Base-by-base conservation (phyloP, 2,888 invertebrate species). In the Xestia xanthographa region DNA sequence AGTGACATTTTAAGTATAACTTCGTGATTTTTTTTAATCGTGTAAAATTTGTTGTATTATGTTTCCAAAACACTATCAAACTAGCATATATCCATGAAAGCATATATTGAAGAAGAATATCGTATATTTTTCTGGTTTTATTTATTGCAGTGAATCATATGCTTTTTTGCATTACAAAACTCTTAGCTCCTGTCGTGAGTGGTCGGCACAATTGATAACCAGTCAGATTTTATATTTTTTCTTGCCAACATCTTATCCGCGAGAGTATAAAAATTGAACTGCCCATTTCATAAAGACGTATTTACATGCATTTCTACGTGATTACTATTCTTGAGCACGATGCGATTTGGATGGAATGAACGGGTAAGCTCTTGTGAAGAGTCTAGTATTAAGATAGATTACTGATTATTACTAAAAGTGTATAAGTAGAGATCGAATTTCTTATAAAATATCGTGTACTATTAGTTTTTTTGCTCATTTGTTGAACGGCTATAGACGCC, bases 301-400 rank as follows among this genome's bases (percentile, higher is more conserved):
- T 66, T 60, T 75, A 20, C 76, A 79, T 66, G 45, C 50, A 78
- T 84, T 80, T 79, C 66, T 75, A 76, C 56, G 74, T 66, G 60
- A 73, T 74, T 67, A 68, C 56, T 79, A 58, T 68, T 79, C 38
- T 72, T 79, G 81, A 89, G 92, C 91, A 91, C 91, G 88, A 88
- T 89, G 90, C 88, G 89, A 91, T 92, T 91, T 90, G 89, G 87
- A 92, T 93, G 92, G 92, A 91, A 92, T 91, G 91, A 91, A 93
- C 91, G 91, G 91, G 92, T 92, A 91, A 86, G 88, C 93, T 93
- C 93, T 93, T 92, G 87, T 86, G 86, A 92, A 93, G 92, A 91
- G 92, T 90, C 48, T 92, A 92, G 88, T 79, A 68, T 63, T 92
- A 90, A 91, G 89, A 85, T 88, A 90, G 86, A 82, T 79, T 83